Evolutionary conservation across 2,113 vertebrate genomes (phyloP), one percentile per base, ranked within the genome.

Genomic region (Albula goreensis): DNA sequence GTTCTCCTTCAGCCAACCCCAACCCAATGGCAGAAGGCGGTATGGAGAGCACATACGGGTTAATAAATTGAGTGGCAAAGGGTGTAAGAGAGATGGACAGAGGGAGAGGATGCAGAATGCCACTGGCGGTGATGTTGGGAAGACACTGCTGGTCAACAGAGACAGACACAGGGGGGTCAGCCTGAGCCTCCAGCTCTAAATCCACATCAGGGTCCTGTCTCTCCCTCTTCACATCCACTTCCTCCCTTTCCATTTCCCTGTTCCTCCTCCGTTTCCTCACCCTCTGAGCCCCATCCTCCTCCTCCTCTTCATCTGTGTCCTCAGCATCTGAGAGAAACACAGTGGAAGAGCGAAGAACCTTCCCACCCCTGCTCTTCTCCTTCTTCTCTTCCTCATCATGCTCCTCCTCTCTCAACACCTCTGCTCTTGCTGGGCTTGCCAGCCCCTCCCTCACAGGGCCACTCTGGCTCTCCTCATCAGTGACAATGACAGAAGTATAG

Each of bases 241-340:
- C 94, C 50, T 94, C 92, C 2, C 83, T 88, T 48, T 94, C 95
- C 88, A 93, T 91, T 49, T 92, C 94, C 49, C 89, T 86, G 74
- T 92, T 95, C 13, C 90, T 89, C 82, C 93, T 95, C 90, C 93
- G 94, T 63, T 88, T 92, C 66, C 89, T 93, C 11, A 90, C 86
- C 53, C 85, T 89, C 51, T 92, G 93, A 80, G 74, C 89, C 77
- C 86, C 91, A 10, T 7, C 70, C 70, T 31, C 70, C 5, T 94
- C 94, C 31, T 96, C 95, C 7, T 95, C 95, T 41, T 96, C 95
- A 15, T 95, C 93, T 56, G 95, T 95, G 2, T 96, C 95, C 70
- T 96, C 95, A 22, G 94, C 95, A 74, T 96, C 95, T 0, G 95
- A 96, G 22, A 95, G 93, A 53, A 96, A 96, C 63, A 96, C 95